Evolutionary conservation across 2,113 vertebrate species (phyloP).

Genomic region (Paratilapia polleni): DNA sequence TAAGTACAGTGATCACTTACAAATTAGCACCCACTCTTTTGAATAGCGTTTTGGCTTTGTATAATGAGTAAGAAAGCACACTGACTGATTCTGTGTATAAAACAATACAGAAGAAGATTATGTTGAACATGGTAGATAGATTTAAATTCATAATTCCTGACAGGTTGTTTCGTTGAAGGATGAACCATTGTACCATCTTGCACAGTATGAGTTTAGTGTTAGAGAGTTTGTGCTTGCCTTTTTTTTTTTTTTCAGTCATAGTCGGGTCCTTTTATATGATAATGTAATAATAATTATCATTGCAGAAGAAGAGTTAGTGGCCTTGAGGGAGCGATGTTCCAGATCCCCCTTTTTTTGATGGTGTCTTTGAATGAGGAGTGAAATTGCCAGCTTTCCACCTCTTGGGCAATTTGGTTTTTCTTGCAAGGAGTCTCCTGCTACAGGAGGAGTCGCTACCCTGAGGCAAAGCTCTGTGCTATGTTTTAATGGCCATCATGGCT

Average conservation of each 20-base stretch:
- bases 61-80: not conserved
- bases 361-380: not conserved
- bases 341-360: conserved; percentile 31
- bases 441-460: not conserved
- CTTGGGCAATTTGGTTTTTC: not conserved
- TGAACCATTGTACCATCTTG: not conserved
- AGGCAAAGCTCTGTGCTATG: not conserved
- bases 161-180: not conserved
- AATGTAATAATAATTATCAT: conserved; percentile 8
- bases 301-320: not conserved
- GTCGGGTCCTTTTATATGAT: not conserved
- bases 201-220: not conserved
- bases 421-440: not conserved
- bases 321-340: not conserved
- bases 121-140: too few species aligned
- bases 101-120: not conserved
- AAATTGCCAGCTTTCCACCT: not conserved
- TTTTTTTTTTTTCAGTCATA: not conserved
- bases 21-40: not conserved
- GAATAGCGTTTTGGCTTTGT: not conserved
- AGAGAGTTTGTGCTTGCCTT: not conserved
- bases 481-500: conserved; percentile 4
- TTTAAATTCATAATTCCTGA: not conserved
- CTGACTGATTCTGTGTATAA: not conserved
- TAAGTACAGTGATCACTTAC: not conserved